These are phyloP conservation scores for Hydrochoerus hydrochaeris DNA, from an alignment of 2,113 vertebrate genomes.

Conservation along the genomic window DNA sequence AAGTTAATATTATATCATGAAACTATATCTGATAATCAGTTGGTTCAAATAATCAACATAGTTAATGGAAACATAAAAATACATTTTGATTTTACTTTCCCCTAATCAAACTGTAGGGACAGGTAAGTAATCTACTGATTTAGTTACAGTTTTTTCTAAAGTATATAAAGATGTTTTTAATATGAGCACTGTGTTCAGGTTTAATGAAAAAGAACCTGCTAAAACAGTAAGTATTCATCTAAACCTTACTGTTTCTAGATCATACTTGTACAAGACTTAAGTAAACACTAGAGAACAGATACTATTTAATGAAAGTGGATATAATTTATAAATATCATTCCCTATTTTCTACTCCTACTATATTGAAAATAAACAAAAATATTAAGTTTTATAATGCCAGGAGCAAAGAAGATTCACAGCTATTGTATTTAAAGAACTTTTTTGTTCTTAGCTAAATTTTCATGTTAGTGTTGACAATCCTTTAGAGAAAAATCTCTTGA, in stretches of 20 bases:
- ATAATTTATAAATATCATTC: conserved; percentile 2
- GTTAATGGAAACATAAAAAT: not conserved
- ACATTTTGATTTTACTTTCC: not conserved
- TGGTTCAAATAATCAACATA: not conserved
- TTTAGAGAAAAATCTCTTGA: conserved; percentile 12
- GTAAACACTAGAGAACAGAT: not conserved
- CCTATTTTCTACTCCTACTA: not conserved
- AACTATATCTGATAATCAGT: not conserved
- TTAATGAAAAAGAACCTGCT: conserved; percentile 46
- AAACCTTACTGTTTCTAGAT: conserved; percentile 1
- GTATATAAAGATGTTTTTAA: not conserved
- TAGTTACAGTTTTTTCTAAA: conserved; percentile 1
- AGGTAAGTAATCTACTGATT: not conserved
- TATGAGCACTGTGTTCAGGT: not conserved
- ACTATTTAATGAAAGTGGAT: not conserved
- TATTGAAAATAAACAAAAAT: not conserved
- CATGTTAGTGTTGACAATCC: not conserved
- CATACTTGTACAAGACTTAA: not conserved
- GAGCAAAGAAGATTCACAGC: not conserved
- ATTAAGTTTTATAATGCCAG: not conserved
- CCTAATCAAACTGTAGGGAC: not conserved
- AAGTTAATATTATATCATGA: not conserved
- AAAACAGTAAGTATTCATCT: not conserved
- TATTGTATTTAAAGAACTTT: not conserved
- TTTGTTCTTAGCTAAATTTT: not conserved